A percentile compares a stretch with the other conserved stretches of the same genome.
phyloP scores from a whole-genome alignment of 2,113 vertebrate species.

The Pseudorasbora parva region DNA sequence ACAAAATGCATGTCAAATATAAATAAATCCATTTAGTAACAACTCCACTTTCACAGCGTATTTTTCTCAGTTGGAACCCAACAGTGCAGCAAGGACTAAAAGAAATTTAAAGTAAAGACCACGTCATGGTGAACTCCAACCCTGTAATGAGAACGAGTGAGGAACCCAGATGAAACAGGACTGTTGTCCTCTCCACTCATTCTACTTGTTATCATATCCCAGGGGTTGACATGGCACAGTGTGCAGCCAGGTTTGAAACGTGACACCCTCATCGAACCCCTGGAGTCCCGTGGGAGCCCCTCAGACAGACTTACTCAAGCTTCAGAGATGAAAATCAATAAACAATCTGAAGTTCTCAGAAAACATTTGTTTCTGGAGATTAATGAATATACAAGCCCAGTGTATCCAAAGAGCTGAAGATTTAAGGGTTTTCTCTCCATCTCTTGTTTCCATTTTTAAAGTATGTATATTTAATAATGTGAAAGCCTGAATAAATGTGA shows the following conservation, averaged over 20 bases:
- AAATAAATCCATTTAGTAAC: background rate
- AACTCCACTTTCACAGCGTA: background rate
- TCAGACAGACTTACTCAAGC: slow-evolving; percentile 91
- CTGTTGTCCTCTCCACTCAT: slow-evolving; percentile 41
- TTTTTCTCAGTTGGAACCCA: background rate
- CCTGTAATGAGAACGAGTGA: slow-evolving; percentile 33
- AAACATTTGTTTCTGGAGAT: slow-evolving; percentile 91
- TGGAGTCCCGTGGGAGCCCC: slow-evolving; percentile 78
- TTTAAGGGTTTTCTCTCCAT: slow-evolving; percentile 73
- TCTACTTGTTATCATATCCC: slow-evolving; percentile 70
- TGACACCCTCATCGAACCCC: slow-evolving; percentile 76
- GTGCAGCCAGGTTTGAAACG: slow-evolving; percentile 71
- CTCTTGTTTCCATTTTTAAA: slow-evolving; percentile 72
- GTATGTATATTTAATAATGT: background rate
- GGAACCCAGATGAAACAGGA: slow-evolving; percentile 47
- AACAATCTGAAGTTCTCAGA: slow-evolving; percentile 99
- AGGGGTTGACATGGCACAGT: slow-evolving; percentile 43
- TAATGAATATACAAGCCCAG: slow-evolving; percentile 98
- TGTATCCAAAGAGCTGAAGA: slow-evolving; percentile 85
- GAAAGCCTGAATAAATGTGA: background rate
- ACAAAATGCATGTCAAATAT: background rate
- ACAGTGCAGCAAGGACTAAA: background rate
- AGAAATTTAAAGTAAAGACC: slow-evolving; percentile 12
- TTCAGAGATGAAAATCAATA: slow-evolving; percentile 99
- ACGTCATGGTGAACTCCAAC: slow-evolving; percentile 31